These are phyloP conservation scores for Bursaphelenchus okinawaensis DNA, from an alignment of 2,888 invertebrate genomes.

Conservation along the genomic window DNA sequence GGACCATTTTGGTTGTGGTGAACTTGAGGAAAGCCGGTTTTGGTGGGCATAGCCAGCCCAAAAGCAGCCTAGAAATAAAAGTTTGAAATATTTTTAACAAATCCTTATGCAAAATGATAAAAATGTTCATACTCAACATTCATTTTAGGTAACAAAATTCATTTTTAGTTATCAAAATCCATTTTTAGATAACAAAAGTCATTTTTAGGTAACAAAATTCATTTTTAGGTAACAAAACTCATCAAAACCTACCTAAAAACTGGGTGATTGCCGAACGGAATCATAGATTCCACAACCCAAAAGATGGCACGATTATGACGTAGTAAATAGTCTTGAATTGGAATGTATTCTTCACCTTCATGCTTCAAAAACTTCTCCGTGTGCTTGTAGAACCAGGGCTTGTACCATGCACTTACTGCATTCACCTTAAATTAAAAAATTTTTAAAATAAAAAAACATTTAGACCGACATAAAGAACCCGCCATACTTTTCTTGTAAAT, in stretches of 20 bases:
- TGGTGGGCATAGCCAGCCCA: constrained; percentile 70
- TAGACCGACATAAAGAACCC: too few species aligned
- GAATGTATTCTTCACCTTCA: constrained; percentile 64
- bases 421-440: too few species aligned
- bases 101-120: not conserved
- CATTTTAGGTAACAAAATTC: not conserved
- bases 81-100: not conserved
- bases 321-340: constrained; percentile 67
- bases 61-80: constrained; percentile 60
- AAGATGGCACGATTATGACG: constrained; percentile 68
- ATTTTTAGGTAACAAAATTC: not conserved
- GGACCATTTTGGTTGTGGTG: constrained; percentile 68
- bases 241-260: constrained; percentile 60
- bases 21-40: constrained; percentile 72
- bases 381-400: constrained; percentile 72
- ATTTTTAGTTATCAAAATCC: too few species aligned
- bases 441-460: too few species aligned
- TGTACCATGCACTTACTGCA: constrained; percentile 67
- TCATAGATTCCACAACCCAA: constrained; percentile 72
- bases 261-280: constrained; percentile 69
- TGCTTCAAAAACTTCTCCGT: constrained; percentile 64
- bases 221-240: not conserved
- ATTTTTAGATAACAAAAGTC: too few species aligned
- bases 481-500: too few species aligned
- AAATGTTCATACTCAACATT: not conserved